Percentiles rank a stretch among this genome's conserved stretches.
These are phyloP conservation scores for Tiaroga cobitis DNA, from an alignment of 2,797 vertebrate species.

Conservation along the genomic window DNA sequence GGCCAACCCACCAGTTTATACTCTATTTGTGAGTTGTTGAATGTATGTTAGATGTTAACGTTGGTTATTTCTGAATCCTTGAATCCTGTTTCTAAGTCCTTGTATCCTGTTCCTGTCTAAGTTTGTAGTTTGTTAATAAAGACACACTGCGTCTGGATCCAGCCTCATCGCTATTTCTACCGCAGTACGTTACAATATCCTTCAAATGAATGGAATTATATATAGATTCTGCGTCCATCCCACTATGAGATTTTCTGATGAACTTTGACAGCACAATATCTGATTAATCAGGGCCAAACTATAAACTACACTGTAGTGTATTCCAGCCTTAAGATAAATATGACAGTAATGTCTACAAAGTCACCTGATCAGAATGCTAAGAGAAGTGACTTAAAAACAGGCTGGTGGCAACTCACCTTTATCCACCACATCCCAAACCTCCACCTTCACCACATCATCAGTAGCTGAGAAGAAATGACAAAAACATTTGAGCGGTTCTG, in stretches of 20 bases:
- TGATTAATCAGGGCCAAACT: not conserved
- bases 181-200: no score
- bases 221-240: not conserved
- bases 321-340: not conserved
- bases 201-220: not conserved
- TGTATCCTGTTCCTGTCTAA: no score
- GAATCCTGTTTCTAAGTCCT: no score
- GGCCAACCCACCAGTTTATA: no score
- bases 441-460: constrained; percentile 97
- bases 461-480: constrained; percentile 82
- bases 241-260: not conserved
- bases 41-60: no score
- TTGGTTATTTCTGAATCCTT: no score
- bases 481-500: not conserved
- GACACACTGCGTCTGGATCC: no score
- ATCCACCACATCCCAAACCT: constrained; percentile 99
- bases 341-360: not conserved
- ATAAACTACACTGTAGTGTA: not conserved
- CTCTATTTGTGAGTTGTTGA: no score
- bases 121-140: no score
- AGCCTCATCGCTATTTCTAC: no score
- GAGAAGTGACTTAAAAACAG: not conserved
- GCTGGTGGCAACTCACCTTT: constrained; percentile 85
- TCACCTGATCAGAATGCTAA: not conserved
- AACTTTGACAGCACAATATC: not conserved